A percentile compares a stretch with the other conserved stretches of the same genome.
Evolutionary conservation across 30 jellyfish, hydroid and myxozoan genomes (phyloP).

Genomic region (Clytia hemisphaerica): DNA sequence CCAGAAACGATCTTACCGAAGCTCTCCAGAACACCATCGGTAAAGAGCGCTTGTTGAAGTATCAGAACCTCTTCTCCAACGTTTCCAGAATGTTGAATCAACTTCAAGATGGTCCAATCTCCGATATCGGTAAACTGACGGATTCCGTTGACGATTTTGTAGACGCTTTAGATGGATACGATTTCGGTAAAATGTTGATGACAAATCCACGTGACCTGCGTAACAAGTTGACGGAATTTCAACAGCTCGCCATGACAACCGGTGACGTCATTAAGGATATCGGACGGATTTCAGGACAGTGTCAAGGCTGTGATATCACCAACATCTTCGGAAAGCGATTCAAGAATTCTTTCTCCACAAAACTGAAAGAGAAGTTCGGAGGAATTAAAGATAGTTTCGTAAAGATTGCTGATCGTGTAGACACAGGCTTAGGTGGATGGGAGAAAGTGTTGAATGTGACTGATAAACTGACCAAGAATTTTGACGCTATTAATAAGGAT

Average conservation of each 20-base stretch:
- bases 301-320: conserved; percentile 49
- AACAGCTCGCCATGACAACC: conserved; percentile 54
- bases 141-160: conserved; percentile 70
- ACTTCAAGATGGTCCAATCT: conserved; percentile 71
- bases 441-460: conserved; percentile 38
- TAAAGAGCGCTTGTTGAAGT: conserved; percentile 37
- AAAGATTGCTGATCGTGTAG: conserved; percentile 45
- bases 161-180: conserved; percentile 58
- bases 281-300: conserved; percentile 59
- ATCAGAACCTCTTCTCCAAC: not conserved
- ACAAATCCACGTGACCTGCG: conserved; percentile 62
- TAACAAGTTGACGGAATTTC: conserved; percentile 71
- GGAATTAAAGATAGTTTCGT: conserved; percentile 27
- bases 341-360: conserved; percentile 35
- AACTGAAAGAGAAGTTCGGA: conserved; percentile 36
- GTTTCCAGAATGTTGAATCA: conserved; percentile 16
- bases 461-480: conserved; percentile 37
- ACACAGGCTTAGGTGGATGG: conserved; percentile 63
- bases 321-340: conserved; percentile 62
- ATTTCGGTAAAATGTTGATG: conserved; percentile 57
- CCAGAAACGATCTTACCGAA: conserved; percentile 43
- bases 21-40: conserved; percentile 47
- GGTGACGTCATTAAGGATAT: conserved; percentile 49
- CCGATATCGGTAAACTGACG: conserved; percentile 76
- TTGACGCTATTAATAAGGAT: conserved; percentile 20